Evolutionary conservation across 2,113 vertebrate species (phyloP), one percentile per base, ranked within the genome.

Genomic region (Stercorarius parasiticus): DNA sequence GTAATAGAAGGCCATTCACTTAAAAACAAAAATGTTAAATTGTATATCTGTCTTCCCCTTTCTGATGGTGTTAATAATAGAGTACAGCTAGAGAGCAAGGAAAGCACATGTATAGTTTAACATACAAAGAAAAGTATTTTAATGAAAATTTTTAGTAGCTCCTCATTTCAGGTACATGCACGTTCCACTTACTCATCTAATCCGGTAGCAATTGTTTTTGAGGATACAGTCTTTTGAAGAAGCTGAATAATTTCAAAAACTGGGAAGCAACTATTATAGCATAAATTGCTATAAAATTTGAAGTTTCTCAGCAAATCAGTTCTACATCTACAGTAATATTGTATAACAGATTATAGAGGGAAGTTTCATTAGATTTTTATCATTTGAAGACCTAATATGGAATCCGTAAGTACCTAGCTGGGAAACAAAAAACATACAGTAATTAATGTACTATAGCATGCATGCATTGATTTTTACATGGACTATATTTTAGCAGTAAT

Each of bases 381-480:
- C 61, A 76, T 62, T 43, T 70, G 58, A 91, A 76, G 45, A 91
- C 82, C 69, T 91, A 94, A 84, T 92, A 82, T 40, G 18, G 38
- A 95, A 90, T 78, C 40, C 87, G 40, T 87, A 94, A 93, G 61
- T 91, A 92, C 65, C 74, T 79, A 93, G 81, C 2, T 93, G 47
- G 76, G 81, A 95, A 93, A 50, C 22, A 94, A 88, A 88, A 94
- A 62, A 14, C 19, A 40, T 67, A 18, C 3, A 79, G 70, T 72
- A 97, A 95, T 95, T 97, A 96, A 96, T 83, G 58, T 58, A 87
- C 77, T 87, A 59, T 86, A 80, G 79, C 92, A 96, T 88, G 86
- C 72, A 70, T 78, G 66, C 61, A 97, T 96, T 90, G 92, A 97
- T 97, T 97, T 97, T 96, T 88, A 66, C 85, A 76, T 94, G 74